Evolutionary conservation across 2,797 vertebrate genomes (phyloP).

Genomic region (Enteromius treurensis): DNA sequence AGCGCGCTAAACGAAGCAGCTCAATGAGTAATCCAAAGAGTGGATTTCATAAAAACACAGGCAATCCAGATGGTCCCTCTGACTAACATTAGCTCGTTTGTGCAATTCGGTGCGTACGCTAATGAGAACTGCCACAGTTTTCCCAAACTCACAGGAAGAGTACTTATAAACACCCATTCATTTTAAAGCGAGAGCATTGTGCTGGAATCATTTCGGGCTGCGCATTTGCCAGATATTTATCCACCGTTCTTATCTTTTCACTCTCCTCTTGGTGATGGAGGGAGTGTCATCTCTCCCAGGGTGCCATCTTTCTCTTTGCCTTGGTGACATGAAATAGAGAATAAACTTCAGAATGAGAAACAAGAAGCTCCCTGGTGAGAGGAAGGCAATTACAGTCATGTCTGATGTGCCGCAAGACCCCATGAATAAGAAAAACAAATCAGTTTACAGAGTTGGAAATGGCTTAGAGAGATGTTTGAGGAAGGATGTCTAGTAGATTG

Average conservation of each 20-base stretch:
- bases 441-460: slow-evolving; percentile 51
- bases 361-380: slow-evolving; percentile 67
- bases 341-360: slow-evolving; percentile 69
- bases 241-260: slow-evolving; percentile 21
- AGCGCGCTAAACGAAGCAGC: slow-evolving; percentile 15
- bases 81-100: slow-evolving; percentile 30
- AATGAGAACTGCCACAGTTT: slow-evolving; percentile 22
- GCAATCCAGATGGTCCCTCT: slow-evolving; percentile 31
- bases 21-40: slow-evolving; percentile 36
- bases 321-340: slow-evolving; percentile 68
- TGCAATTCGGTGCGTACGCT: slow-evolving; percentile 5
- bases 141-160: slow-evolving; percentile 1
- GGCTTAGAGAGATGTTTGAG: slow-evolving; percentile 48
- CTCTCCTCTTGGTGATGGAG: slow-evolving; percentile 53
- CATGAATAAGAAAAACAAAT: slow-evolving; percentile 62
- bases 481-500: slow-evolving; percentile 42
- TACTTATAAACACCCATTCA: slow-evolving; percentile 35
- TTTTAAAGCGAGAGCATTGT: slow-evolving; percentile 25
- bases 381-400: slow-evolving; percentile 69
- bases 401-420: slow-evolving; percentile 67
- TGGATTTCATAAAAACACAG: slow-evolving; percentile 28
- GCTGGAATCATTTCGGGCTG: background rate
- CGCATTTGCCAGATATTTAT: slow-evolving; percentile 31
- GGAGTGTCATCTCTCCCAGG: slow-evolving; percentile 61
- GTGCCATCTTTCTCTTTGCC: slow-evolving; percentile 50